Conservation (phyloP, 2,113 vertebrate species). For the Ibidorhyncha struthersii region DNA sequence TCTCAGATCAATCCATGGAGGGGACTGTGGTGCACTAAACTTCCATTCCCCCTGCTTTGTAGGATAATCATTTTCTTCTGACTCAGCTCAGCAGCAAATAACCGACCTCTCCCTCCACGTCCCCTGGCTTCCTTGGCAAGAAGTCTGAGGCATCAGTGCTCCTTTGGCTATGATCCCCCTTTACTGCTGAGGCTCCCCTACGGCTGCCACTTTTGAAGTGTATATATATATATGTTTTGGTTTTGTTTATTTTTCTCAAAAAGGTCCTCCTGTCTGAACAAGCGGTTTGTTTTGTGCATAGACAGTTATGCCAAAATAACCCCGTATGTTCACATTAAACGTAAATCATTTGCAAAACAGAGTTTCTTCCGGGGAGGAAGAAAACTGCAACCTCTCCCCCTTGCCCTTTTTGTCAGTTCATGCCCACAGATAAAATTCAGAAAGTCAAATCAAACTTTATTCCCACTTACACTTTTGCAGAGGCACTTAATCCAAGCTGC, state of each 20-base stretch:
- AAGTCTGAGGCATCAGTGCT: neutral
- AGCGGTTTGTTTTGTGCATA: neutral
- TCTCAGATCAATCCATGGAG: neutral
- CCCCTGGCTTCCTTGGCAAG: neutral
- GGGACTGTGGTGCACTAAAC: neutral
- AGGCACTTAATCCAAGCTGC: neutral
- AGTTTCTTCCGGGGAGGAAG: neutral
- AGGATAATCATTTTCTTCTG: neutral
- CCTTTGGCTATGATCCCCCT: neutral
- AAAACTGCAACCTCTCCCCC: neutral
- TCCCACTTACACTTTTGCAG: neutral
- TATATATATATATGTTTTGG: too few species aligned
- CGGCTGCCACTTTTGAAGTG: neutral
- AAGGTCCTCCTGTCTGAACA: rapidly evolving
- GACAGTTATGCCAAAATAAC: neutral
- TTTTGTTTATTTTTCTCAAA: neutral
- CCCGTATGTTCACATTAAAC: neutral
- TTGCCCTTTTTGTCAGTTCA: neutral
- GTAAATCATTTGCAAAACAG: neutral
- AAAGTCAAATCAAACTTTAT: neutral
- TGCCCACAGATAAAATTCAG: neutral
- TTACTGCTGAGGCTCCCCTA: neutral
- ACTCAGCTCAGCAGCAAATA: neutral
- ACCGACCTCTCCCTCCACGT: neutral
- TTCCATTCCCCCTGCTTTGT: neutral